Conservation (phyloP, 2,113 vertebrate species). For the Geococcyx californianus region DNA sequence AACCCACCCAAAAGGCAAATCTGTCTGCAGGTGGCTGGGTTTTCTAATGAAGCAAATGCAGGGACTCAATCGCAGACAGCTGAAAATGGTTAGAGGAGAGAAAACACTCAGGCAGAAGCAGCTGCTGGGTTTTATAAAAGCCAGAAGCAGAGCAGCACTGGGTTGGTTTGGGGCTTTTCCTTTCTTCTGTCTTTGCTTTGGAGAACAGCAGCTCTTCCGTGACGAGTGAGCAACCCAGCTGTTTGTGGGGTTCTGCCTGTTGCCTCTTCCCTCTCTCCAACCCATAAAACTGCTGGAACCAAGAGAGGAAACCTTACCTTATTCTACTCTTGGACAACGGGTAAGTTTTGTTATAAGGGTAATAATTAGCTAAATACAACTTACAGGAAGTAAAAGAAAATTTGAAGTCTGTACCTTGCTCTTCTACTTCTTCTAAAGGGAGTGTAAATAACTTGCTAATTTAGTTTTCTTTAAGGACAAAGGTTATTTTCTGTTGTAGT, state of each 20-base stretch:
- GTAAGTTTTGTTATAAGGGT: fast-evolving
- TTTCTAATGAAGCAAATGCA: too few species aligned
- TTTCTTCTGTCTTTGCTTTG: fast-evolving
- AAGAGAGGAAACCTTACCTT: not conserved
- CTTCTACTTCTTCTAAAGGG: not conserved
- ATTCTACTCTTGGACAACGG: fast-evolving
- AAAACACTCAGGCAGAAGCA: not conserved
- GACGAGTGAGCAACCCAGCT: fast-evolving
- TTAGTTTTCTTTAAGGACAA: not conserved
- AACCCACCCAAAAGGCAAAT: not conserved
- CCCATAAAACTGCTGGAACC: fast-evolving
- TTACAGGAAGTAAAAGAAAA: not conserved
- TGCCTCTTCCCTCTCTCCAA: fast-evolving
- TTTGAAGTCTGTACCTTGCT: not conserved
- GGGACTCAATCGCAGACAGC: not conserved
- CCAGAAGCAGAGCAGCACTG: fast-evolving
- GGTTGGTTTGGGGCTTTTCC: not conserved
- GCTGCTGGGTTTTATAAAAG: not conserved
- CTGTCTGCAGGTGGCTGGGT: not conserved
- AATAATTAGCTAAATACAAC: fast-evolving
- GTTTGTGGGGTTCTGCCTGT: not conserved
- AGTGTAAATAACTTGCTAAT: not conserved
- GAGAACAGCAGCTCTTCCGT: fast-evolving
- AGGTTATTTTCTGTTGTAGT: not conserved
- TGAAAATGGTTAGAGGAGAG: not conserved